Conservation (phyloP, 1,140 invertebrate genomes). For the Habropoda laboriosa region DNA sequence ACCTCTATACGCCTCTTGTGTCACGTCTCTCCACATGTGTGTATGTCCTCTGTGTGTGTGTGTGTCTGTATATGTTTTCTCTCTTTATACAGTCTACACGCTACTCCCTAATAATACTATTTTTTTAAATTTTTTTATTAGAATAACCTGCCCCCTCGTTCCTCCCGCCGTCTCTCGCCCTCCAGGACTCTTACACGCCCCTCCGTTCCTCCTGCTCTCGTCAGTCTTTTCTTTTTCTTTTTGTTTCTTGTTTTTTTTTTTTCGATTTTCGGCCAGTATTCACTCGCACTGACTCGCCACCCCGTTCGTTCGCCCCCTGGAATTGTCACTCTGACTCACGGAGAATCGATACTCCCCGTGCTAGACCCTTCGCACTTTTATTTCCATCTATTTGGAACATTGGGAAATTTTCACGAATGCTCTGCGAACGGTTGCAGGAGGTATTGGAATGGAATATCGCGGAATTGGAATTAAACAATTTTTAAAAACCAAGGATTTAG, state of each 20-base stretch:
- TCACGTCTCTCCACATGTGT: neutral
- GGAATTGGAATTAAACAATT: too few species aligned
- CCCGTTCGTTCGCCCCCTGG: too few species aligned
- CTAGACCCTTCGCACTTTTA: too few species aligned
- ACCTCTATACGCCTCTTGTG: neutral
- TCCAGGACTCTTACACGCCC: neutral
- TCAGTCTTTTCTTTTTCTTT: conserved; percentile 4
- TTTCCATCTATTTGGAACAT: too few species aligned
- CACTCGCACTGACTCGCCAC: too few species aligned
- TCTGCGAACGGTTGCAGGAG: too few species aligned
- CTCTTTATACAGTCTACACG: conserved; percentile 77
- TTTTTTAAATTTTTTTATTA: too few species aligned
- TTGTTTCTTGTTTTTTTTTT: neutral
- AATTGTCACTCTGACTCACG: too few species aligned
- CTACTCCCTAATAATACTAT: conserved; percentile 82
- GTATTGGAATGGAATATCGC: too few species aligned
- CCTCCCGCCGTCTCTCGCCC: neutral
- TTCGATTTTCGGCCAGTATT: conserved; percentile 8
- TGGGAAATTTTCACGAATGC: too few species aligned
- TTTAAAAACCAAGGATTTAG: too few species aligned
- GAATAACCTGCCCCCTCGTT: conserved; percentile 62
- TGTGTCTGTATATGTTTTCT: conserved; percentile 19
- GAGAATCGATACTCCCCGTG: too few species aligned
- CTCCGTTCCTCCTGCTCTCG: neutral
- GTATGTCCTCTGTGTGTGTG: neutral